Evolutionary conservation across 2,113 vertebrate genomes (phyloP).

Genomic region (Pterophyllum scalare): DNA sequence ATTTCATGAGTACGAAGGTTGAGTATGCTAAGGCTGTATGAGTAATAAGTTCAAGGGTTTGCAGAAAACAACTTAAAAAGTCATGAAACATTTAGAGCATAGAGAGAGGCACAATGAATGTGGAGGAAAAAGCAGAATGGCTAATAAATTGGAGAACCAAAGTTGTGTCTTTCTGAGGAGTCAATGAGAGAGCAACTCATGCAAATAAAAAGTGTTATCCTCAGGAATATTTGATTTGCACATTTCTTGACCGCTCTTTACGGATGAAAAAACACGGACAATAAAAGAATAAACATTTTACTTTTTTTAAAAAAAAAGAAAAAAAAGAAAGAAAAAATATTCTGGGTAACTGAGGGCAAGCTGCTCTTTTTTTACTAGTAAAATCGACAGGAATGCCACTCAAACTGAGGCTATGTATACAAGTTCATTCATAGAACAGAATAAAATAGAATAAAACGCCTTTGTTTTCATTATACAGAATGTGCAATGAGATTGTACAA

Average conservation of each 20-base stretch:
- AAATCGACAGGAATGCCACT: neutral
- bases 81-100: conserved; percentile 84
- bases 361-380: neutral
- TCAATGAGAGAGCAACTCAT: conserved; percentile 59
- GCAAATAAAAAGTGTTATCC: conserved; percentile 58
- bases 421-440: neutral
- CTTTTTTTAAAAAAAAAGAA: conserved; percentile 18
- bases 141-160: conserved; percentile 78
- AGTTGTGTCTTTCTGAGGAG: conserved; percentile 69
- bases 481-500: too few relatives aligned
- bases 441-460: too few relatives aligned
- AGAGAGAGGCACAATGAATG: conserved; percentile 75
- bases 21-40: conserved; percentile 77
- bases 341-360: neutral
- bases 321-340: conserved; percentile 30
- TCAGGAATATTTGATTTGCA: conserved; percentile 58
- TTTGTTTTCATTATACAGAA: too few relatives aligned
- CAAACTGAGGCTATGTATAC: neutral
- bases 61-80: conserved; percentile 83
- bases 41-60: conserved; percentile 80
- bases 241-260: conserved; percentile 21
- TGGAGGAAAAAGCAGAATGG: conserved; percentile 53
- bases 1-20: conserved; percentile 82
- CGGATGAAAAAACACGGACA: conserved; percentile 30
- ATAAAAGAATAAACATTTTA: conserved; percentile 24